Conservation (phyloP, 1,140 invertebrate genomes). For the Zaprionus ornatus region DNA sequence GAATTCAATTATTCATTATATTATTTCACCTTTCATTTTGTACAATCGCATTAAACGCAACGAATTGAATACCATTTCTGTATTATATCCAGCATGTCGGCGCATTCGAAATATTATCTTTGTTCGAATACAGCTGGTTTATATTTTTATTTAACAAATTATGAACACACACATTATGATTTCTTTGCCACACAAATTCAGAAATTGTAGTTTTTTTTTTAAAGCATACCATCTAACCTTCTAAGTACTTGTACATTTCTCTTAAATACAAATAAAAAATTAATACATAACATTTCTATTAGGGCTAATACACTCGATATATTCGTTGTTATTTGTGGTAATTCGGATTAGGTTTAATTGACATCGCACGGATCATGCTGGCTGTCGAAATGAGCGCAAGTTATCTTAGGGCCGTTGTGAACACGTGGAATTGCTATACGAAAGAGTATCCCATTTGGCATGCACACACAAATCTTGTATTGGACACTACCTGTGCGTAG, state of each 20-base stretch:
- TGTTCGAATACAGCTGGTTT: conserved; percentile 35
- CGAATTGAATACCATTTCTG: conserved; percentile 65
- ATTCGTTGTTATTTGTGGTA: conserved; percentile 11
- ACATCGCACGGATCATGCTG: conserved; percentile 88
- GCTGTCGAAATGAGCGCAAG: conserved; percentile 87
- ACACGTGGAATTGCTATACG: conserved; percentile 88
- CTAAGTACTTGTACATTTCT: conserved; percentile 66
- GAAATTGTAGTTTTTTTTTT: conserved; percentile 32
- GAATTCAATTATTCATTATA: conserved; percentile 51
- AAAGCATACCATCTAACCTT: conserved; percentile 44
- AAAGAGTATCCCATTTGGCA: conserved; percentile 93
- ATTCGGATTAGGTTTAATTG: conserved; percentile 39
- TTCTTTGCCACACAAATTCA: conserved; percentile 30
- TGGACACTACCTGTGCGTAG: conserved; percentile 85
- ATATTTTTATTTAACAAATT: conserved; percentile 40
- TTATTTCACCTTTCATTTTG: conserved; percentile 41
- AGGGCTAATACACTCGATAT: conserved; percentile 50
- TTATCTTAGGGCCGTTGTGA: conserved; percentile 85
- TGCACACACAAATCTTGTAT: conserved; percentile 94
- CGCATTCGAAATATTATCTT: conserved; percentile 36
- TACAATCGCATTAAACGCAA: conserved; percentile 62
- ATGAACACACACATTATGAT: conserved; percentile 22
- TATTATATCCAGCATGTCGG: conserved; percentile 67
- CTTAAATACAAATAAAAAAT: conserved; percentile 62
- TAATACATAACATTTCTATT: conserved; percentile 64